Base-by-base conservation (phyloP, 2,113 vertebrate genomes). In the Paradoxurus hermaphroditus region DNA sequence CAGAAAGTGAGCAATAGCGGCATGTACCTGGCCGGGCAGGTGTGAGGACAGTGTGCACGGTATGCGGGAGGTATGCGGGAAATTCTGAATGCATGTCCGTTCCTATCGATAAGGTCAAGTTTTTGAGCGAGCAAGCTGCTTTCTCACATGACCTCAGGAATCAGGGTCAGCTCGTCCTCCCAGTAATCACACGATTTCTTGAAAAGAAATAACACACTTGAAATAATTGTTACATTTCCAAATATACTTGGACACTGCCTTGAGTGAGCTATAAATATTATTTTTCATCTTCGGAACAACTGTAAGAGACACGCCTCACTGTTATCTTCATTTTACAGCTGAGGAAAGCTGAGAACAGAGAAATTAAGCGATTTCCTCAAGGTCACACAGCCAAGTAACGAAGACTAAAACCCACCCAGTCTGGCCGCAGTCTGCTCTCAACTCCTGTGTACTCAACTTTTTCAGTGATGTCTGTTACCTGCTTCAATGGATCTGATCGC, bases 41-140 rank as follows among this genome's bases (percentile, higher is more conserved):
- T 0, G 14, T 23, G 31, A 11, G 56, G 1, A 10, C 0, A 0
- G 51, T 5, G 56, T 0, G 1, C 39, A n/a, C 1, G 2, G 14
- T 2, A 7, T 18, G 1, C 1, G 39, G 27, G 31, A 67, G 14
- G 15, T 34, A 18, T 7, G 1, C 0, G 4, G 63, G 8, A 75
- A 2, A 8, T 29, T 59, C 41, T 68, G 51, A 7, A 14, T 10
- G n/a, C 15, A 0, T 0, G 0, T 21, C 36, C 3, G 46, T 46
- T 16, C 34, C 65, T 2, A 39, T 59, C 81, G 14, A 1, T 11
- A 18, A 25, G 51, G 0, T 3, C 51, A 7, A 7, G 27, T 16
- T 46, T 36, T 8, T 3, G 44, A 41, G 25, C 18, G 12, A 63
- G 31, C 0, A 5, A 63, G 59, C 59, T 34, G 56, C 36, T 78